phyloP scores from a whole-genome alignment of 2,113 vertebrate genomes.

The Limnothrissa miodon region DNA sequence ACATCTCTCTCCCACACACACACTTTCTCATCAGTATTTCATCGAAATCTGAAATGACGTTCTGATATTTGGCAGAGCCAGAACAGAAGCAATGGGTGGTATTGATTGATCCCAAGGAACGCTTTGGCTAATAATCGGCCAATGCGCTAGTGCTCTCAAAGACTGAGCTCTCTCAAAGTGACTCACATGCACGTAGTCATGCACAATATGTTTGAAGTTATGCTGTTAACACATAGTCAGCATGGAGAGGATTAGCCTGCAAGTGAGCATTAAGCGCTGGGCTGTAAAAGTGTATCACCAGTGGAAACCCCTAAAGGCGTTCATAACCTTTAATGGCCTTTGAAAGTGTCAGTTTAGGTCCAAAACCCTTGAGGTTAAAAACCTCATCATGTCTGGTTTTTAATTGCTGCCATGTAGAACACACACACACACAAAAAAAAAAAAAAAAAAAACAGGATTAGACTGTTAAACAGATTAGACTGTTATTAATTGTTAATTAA shows the following conservation, averaged over 20 bases:
- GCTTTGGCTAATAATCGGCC: constrained; percentile 18
- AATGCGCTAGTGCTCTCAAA: background rate
- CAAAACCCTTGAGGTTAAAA: background rate
- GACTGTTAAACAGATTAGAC: too few species aligned
- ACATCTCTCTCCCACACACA: background rate
- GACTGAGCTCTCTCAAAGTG: background rate
- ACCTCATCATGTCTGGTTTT: background rate
- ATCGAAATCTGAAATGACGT: constrained; percentile 51
- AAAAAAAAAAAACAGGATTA: too few species aligned
- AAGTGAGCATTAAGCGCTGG: constrained; percentile 20
- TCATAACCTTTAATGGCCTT: background rate
- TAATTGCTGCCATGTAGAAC: background rate
- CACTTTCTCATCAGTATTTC: constrained; percentile 52
- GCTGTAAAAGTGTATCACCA: background rate
- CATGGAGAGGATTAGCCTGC: constrained; percentile 5
- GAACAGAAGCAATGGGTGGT: constrained; percentile 23
- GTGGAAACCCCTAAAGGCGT: background rate
- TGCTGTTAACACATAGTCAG: background rate
- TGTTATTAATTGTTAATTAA: too few species aligned
- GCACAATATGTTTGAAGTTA: background rate
- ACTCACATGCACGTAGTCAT: background rate
- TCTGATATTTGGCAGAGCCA: constrained; percentile 37
- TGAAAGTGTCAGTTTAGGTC: background rate
- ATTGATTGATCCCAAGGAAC: constrained; percentile 43
- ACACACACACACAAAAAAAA: background rate